These are phyloP conservation scores for Habropoda laboriosa DNA, from an alignment of 1,140 invertebrate species.

Conservation along the genomic window DNA sequence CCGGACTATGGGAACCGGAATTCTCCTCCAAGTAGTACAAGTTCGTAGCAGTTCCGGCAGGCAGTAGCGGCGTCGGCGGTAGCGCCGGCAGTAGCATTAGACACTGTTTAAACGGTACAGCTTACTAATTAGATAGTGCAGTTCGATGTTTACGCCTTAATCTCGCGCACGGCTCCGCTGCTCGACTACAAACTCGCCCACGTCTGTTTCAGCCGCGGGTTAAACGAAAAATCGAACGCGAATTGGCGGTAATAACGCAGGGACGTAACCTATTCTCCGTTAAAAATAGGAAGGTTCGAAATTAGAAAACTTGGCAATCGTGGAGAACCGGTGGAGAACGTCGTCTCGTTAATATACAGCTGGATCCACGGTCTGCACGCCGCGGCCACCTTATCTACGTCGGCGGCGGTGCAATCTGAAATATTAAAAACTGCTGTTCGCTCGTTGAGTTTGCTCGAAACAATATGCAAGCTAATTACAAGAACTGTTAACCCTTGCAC, in stretches of 20 bases:
- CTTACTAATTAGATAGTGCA: slow-evolving; percentile 45
- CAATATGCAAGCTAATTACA: slow-evolving; percentile 39
- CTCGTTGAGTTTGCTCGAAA: background rate
- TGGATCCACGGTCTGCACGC: background rate
- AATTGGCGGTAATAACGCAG: no score
- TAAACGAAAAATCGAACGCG: no score
- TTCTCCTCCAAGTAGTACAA: slow-evolving; percentile 24
- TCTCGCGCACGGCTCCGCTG: background rate
- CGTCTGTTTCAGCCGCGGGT: no score
- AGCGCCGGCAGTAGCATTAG: slow-evolving; percentile 9
- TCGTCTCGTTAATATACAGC: background rate
- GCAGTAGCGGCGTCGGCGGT: background rate
- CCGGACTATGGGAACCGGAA: slow-evolving; percentile 2
- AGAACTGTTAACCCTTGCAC: slow-evolving; percentile 40
- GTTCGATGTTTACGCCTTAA: slow-evolving; percentile 42
- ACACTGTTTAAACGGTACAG: slow-evolving; percentile 18
- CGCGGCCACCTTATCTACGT: slow-evolving; percentile 13
- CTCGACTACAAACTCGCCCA: no score
- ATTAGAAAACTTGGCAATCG: slow-evolving; percentile 28
- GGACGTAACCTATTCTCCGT: no score
- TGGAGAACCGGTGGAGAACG: background rate
- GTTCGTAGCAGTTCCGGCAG: slow-evolving; percentile 12
- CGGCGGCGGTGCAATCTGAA: slow-evolving; percentile 6
- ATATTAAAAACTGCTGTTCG: slow-evolving; percentile 32
- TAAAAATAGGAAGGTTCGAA: background rate